Evolutionary conservation across 2,113 vertebrate genomes (phyloP), one percentile per base, ranked within the genome.

Genomic region (Daphoenositta chrysoptera): DNA sequence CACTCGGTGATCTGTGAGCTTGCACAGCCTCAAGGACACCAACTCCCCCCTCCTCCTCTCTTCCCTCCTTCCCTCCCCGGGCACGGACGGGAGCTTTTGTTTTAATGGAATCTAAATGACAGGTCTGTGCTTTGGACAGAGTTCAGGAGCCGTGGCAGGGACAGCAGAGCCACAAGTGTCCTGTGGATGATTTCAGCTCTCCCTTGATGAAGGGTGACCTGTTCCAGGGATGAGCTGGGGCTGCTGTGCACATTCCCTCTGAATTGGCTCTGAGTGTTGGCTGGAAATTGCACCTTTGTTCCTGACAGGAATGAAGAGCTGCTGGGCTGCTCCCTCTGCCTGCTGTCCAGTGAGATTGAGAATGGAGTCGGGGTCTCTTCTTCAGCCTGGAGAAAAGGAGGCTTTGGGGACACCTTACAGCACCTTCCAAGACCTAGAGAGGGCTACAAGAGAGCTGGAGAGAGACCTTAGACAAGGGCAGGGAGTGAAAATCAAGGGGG

Each of bases 21-120:
- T 42, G 33, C 63, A 10, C 42, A 90, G 93, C 96, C 95, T 76
- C 70, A 63, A 85, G 87, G 94, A 95, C 92, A 83, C 4, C 83
- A n/a, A 18, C 72, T 81, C 39, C 61, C 31, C 65, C 61, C 79
- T 86, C 23, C 63, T 79, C 56, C 44, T 33, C 60, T 27, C 53
- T 65, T 45, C 61, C 76, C 39, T 42, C 20, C 54, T 73, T n/a
- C 54, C 30, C 68, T 54, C 40, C 44, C 44, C 0, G 10, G 33
- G 3, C 2, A 1, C 3, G 6, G 39, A 53, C 12, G 7, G 69
- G 71, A 72, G 16, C 82, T n/a, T 83, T 75, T 48, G 80, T 83
- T 91, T 90, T 86, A 95, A 92, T 88, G 90, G 96, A 81, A 68
- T 88, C 82, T 45, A 68, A 95, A 84, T 81, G 91, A 64, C 64